Conservation (phyloP, 1,140 invertebrate genomes). For the Mycetomoellerius zeteki region DNA sequence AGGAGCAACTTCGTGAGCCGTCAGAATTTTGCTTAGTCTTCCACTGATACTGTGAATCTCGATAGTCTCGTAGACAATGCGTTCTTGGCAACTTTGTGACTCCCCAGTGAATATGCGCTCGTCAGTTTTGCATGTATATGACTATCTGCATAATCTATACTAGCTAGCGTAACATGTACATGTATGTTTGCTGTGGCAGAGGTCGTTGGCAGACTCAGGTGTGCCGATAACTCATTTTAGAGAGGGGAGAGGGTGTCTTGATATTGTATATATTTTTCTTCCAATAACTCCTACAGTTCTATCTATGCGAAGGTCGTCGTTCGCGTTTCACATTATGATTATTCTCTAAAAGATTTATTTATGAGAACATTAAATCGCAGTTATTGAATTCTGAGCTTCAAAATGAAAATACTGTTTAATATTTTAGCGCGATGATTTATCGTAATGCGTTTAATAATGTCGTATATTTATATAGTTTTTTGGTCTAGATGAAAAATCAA, state of each 20-base stretch:
- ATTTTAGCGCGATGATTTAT: not conserved
- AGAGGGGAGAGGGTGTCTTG: not conserved
- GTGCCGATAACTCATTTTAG: conserved; percentile 53
- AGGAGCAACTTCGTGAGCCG: not conserved
- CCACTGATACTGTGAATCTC: conserved; percentile 36
- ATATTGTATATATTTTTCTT: conserved; percentile 52
- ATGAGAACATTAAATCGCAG: conserved; percentile 4
- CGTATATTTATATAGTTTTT: not conserved
- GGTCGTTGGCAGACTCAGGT: conserved; percentile 47
- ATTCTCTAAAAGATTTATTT: conserved; percentile 29
- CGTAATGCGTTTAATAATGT: not conserved
- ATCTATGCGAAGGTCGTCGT: not conserved
- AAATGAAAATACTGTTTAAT: not conserved
- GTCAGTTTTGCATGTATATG: conserved; percentile 39
- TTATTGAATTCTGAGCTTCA: not conserved
- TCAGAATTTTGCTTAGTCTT: conserved; percentile 1
- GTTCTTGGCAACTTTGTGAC: conserved; percentile 46
- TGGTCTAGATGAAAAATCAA: not conserved
- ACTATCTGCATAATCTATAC: conserved; percentile 48
- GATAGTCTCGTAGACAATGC: conserved; percentile 32
- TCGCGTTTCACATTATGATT: conserved; percentile 11
- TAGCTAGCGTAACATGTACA: conserved; percentile 3
- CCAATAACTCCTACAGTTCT: conserved; percentile 19
- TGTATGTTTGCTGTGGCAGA: not conserved
- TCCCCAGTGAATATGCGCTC: conserved; percentile 44